phyloP scores from a whole-genome alignment of 64 coral and sea anemone species.

The Pocillopora damicornis region DNA sequence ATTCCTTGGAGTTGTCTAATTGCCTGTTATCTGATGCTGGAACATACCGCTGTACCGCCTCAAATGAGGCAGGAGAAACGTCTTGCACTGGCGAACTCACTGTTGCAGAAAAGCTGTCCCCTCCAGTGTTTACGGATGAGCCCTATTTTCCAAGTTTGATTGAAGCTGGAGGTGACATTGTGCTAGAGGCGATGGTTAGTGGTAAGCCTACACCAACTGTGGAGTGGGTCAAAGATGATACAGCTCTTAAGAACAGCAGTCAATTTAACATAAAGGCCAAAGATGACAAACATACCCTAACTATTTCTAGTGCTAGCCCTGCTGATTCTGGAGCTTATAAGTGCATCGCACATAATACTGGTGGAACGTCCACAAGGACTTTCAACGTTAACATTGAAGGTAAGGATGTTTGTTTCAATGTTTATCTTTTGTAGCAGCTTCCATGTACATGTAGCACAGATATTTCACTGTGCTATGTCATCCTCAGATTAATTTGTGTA shows the following conservation, averaged over 20 bases:
- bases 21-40: slow-evolving; percentile 71
- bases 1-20: slow-evolving; percentile 64
- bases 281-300: slow-evolving; percentile 76
- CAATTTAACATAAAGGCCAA: slow-evolving; percentile 56
- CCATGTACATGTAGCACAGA: background rate
- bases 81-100: slow-evolving; percentile 68
- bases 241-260: slow-evolving; percentile 45
- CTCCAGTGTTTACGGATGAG: slow-evolving; percentile 62
- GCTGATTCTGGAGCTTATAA: slow-evolving; percentile 88
- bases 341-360: slow-evolving; percentile 78
- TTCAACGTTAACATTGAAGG: slow-evolving; percentile 91
- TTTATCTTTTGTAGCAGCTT: background rate
- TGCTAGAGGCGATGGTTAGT: slow-evolving; percentile 74
- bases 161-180: slow-evolving; percentile 72
- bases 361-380: slow-evolving; percentile 74
- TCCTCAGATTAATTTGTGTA: too few species aligned
- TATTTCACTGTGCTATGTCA: background rate
- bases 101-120: slow-evolving; percentile 51
- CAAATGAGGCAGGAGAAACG: slow-evolving; percentile 72
- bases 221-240: slow-evolving; percentile 90
- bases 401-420: slow-evolving; percentile 24
- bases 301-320: slow-evolving; percentile 72
- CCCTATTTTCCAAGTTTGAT: slow-evolving; percentile 61
- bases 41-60: slow-evolving; percentile 60
- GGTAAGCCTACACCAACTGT: slow-evolving; percentile 81